Percentiles rank a stretch among this genome's conserved stretches.
Evolutionary conservation across 2,888 invertebrate genomes (phyloP).

Genomic region (Drosophila mimetica): DNA sequence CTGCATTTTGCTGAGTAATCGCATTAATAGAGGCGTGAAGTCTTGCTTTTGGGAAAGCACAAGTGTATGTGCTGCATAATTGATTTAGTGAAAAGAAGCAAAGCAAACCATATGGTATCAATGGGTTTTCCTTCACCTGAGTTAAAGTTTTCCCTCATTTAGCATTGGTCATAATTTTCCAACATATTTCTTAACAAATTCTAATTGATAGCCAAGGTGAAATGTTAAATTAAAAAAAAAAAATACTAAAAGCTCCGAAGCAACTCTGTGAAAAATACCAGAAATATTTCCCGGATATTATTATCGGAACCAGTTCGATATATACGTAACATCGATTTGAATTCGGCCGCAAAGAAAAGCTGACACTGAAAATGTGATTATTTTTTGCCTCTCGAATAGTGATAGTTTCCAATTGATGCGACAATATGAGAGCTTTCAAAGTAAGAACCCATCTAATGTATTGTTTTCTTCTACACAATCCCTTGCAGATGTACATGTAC

Average conservation of each 20-base stretch:
- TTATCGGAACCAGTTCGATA: slow-evolving; percentile 1
- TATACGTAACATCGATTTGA: not conserved
- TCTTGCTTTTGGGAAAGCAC: not conserved
- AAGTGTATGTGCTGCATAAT: slow-evolving; percentile 3
- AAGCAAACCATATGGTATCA: not conserved
- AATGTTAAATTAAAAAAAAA: no score
- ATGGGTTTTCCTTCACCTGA: not conserved
- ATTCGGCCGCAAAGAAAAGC: not conserved
- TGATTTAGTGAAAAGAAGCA: slow-evolving; percentile 1
- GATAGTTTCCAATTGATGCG: no score
- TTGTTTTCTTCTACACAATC: not conserved
- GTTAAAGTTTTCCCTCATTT: not conserved
- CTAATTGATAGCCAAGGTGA: no score
- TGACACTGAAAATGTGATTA: not conserved
- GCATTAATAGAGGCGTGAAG: not conserved
- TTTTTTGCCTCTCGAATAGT: no score
- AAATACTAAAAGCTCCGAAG: no score
- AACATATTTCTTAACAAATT: no score
- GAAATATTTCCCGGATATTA: not conserved
- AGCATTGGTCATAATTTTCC: no score
- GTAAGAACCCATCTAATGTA: not conserved
- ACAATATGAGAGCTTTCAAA: not conserved
- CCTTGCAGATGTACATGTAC: slow-evolving; percentile 74
- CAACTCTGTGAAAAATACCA: not conserved
- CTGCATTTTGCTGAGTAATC: not conserved